Base-by-base conservation (phyloP, 2,888 invertebrate genomes). In the Phania funesta region DNA sequence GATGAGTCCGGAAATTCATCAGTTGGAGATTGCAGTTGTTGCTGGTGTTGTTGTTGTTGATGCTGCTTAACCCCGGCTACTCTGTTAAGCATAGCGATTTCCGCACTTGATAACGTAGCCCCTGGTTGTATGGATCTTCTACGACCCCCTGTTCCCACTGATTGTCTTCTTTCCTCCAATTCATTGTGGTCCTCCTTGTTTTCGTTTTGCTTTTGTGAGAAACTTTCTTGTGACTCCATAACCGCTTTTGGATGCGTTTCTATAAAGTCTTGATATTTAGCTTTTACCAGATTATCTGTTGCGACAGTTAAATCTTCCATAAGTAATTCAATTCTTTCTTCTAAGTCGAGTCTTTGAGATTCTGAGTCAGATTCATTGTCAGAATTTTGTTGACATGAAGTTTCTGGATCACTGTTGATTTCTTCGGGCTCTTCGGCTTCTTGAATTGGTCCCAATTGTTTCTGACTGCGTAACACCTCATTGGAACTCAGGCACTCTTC, bases 261-360 rank as follows among this genome's bases (percentile, higher is more conserved):
- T 56, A 93, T 91, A 86, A 93, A 93, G 83, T 93, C 93, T 83
- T 93, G 92, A 90, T 93, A 93, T 85, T 93, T 92, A 38, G 93
- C 92, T 83, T 92, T 91, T 85, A 94, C 93, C 24, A 95, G 88
- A 83, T 92, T 92, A 89, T 96, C 95, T 84, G 95, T 96, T 88
- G 94, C 94, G 48, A 92, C 91, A 86, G 93, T 93, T 87, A 96
- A 94, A 86, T 93, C 94, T 74, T 93, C 94, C 93, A 96, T 95
- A 62, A 93, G 93, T 81, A 93, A 93, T 81, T 95, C 94, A 18
- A 96, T 91, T 88, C 94, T 95, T 83, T 95, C 95, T 80, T 94
- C 92, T 83, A 95, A 93, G 83, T 95, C 93, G 52, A 94, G 93
- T 82, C 93, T 93, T 86, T 94, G 93, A 6, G 92, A 91, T 79